These are phyloP conservation scores for Odontesthes bonariensis DNA, from an alignment of 2,113 vertebrate species.

Conservation along the genomic window DNA sequence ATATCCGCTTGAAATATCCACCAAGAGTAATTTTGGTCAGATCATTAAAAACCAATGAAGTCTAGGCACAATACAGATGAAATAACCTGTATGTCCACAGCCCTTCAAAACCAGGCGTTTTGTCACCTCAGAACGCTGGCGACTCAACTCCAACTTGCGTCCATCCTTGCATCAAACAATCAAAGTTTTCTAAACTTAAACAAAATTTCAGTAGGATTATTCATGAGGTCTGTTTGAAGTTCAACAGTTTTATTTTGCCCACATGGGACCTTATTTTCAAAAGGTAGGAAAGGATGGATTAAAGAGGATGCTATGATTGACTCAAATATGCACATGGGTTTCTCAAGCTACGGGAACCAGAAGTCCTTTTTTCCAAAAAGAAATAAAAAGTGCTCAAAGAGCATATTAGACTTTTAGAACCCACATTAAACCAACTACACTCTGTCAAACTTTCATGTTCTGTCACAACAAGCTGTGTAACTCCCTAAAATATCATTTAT, in stretches of 20 bases:
- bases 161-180: slow-evolving; percentile 70
- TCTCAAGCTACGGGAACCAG: slow-evolving; percentile 66
- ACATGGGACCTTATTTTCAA: slow-evolving; percentile 81
- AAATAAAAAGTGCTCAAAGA: slow-evolving; percentile 59
- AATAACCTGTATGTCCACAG: background rate
- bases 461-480: slow-evolving; percentile 22
- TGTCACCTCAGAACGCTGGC: slow-evolving; percentile 33
- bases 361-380: slow-evolving; percentile 41
- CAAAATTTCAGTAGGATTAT: slow-evolving; percentile 75
- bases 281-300: slow-evolving; percentile 80
- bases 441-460: slow-evolving; percentile 40
- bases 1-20: no score
- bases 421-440: slow-evolving; percentile 37
- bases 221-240: slow-evolving; percentile 86
- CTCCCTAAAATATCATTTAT: slow-evolving; percentile 20
- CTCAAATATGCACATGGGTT: slow-evolving; percentile 72
- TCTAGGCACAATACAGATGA: background rate
- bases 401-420: slow-evolving; percentile 42
- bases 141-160: slow-evolving; percentile 55
- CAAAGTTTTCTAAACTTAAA: slow-evolving; percentile 77
- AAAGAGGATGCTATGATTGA: slow-evolving; percentile 75
- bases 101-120: background rate
- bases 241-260: slow-evolving; percentile 78
- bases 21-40: background rate
- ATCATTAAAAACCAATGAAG: background rate